phyloP scores from a whole-genome alignment of 2,888 invertebrate genomes.

The Melitaea athalia region DNA sequence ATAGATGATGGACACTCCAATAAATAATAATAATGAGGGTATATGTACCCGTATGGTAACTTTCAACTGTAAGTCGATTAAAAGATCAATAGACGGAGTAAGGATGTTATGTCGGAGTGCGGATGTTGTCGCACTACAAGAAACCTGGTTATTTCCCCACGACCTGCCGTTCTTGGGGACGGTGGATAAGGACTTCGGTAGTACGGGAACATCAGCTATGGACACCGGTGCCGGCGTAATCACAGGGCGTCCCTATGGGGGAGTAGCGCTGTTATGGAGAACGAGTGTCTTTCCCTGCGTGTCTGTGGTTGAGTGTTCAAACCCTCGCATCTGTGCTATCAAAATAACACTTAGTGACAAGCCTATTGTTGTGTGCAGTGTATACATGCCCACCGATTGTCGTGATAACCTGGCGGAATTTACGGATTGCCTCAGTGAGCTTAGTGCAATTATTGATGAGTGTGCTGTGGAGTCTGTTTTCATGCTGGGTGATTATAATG shows the following conservation, averaged over 20 bases:
- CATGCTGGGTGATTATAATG: constrained; percentile 17
- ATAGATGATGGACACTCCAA: background rate
- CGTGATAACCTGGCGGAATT: constrained; percentile 2
- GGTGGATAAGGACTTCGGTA: constrained; percentile 8
- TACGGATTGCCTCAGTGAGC: constrained; percentile 1
- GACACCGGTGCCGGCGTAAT: constrained; percentile 5
- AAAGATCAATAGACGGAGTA: too few species aligned
- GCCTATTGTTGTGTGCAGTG: background rate
- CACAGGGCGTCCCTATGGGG: constrained; percentile 14
- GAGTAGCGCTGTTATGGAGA: constrained; percentile 13
- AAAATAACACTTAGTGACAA: background rate
- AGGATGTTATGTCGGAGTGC: too few species aligned
- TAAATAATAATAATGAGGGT: background rate
- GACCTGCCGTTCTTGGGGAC: background rate
- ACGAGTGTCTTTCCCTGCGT: constrained; percentile 8
- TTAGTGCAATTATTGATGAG: constrained; percentile 10
- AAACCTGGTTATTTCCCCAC: too few species aligned
- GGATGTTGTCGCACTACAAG: too few species aligned
- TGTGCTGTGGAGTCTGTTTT: constrained; percentile 2
- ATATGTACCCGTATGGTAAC: background rate
- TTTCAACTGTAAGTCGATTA: too few species aligned
- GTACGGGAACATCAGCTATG: constrained; percentile 12
- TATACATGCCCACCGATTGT: constrained; percentile 10
- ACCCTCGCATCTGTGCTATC: background rate
- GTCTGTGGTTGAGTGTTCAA: constrained; percentile 1